Evolutionary conservation across 2,797 vertebrate species (phyloP), one percentile per base, ranked within the genome.

Genomic region (Phyllotis vaccarum): DNA sequence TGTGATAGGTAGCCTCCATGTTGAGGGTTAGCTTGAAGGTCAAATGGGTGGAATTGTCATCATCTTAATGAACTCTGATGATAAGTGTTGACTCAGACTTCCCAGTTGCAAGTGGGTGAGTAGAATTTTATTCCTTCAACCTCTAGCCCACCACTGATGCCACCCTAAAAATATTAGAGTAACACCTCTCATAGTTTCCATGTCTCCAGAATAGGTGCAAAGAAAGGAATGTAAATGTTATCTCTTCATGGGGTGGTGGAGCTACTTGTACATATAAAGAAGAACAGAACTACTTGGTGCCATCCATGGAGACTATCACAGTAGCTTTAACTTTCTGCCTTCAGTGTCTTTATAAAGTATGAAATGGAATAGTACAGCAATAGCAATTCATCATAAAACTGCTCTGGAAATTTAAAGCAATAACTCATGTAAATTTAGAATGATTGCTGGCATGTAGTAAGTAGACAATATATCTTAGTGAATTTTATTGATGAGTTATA

Each of bases 381-480:
- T 76, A 94, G 7, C 49, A 79, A 83, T 92, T 64, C 1, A 78
- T 89, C 46, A 82, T n/a, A 95, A 64, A 86, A 37, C 86, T 72
- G n/a, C 75, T 80, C 13, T 79, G 52, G 64, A 94, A 94, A 78
- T 81, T 37, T 17, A 34, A 94, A 74, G 46, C 46, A 21, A 76
- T 64, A 91, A 56, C 82, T 3, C 37, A 74, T 72, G 2, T 62
- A 82, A 52, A 34, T 78, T 86, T 95, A 78, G 34, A 72, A 85
- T 93, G 37, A 49, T 91, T 94, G 37, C 31, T 82, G 52, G 80
- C 37, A 89, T 46, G 9, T 37, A 58, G 27, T 88, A 75, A 95
- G 21, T 49, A 93, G 86, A 91, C 14, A 89, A 43, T 75, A 89
- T 17, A 83, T 92, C 91, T 97, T 95, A 94, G 68, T 40, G 94